Base-by-base conservation (phyloP, 2,888 invertebrate genomes). In the Acanthoscelides obtectus region DNA sequence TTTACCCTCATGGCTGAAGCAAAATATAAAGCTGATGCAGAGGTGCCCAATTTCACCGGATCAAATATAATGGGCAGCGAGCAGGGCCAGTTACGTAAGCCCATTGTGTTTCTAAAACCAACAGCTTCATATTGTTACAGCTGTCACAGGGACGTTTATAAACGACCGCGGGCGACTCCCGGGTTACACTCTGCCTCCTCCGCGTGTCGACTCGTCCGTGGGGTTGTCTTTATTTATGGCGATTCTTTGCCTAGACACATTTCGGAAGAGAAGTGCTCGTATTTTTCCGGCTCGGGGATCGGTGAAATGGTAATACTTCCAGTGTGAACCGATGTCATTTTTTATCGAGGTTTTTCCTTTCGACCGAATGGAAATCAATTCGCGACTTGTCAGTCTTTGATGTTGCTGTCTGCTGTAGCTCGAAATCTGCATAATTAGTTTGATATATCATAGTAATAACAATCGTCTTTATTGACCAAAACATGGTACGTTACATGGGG, bases 71-170 rank as follows among this genome's bases (percentile, higher is more conserved):
- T 82, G 81, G 81, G 81, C 81, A 80, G 76, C 80, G 12, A 45
- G 5, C 5, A 12, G 79, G 80, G 79, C 80, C 80, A 79, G 81
- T 81, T 80, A 80, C 78, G 79, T 77, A 79, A 77, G 76, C 75
- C 77, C 73, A 77, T 79, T 79, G 80, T 80, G 71, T 69, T 72
- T 67, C 72, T 64, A 70, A 72, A 74, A 72, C 75, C 74, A 71
- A 72, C 74, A 74, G 76, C 78, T 75, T 78, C 76, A 77, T 81
- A 81, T 82, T 81, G 81, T 81, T 80, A 81, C 82, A 81, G 82
- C 81, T 82, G 82, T 81, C 81, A 71, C 25, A 22, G 63, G 68
- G 71, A 71, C 71, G 71, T 70, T 25, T 69, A 74, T 73, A 74
- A 74, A 75, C 71, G 73, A 73, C 67, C 65, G 20, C 70, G 63